phyloP scores from a whole-genome alignment of 2,888 invertebrate species.

The Tribolium freemani region DNA sequence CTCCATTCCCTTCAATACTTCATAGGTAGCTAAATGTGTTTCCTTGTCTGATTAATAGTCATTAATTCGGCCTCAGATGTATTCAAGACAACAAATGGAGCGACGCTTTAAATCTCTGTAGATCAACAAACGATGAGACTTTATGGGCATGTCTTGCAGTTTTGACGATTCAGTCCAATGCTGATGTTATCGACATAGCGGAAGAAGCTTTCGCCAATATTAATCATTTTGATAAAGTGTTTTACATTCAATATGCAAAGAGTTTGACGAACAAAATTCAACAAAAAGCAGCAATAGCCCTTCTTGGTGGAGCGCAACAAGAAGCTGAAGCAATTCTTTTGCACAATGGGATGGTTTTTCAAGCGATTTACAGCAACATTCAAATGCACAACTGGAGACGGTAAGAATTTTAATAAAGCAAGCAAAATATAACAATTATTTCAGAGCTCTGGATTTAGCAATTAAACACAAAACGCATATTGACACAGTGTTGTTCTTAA shows the following conservation, averaged over 20 bases:
- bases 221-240: slow-evolving; percentile 88
- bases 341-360: slow-evolving; percentile 76
- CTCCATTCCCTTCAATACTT: slow-evolving; percentile 77
- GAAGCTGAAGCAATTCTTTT: slow-evolving; percentile 82
- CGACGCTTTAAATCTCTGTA: slow-evolving; percentile 63
- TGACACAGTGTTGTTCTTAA: slow-evolving; percentile 79
- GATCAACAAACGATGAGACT: slow-evolving; percentile 71
- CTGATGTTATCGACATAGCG: slow-evolving; percentile 82
- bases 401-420: slow-evolving; percentile 63
- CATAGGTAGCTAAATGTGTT: slow-evolving; percentile 60
- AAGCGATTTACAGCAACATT: slow-evolving; percentile 81
- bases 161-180: slow-evolving; percentile 87
- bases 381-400: slow-evolving; percentile 82
- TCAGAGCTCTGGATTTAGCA: slow-evolving; percentile 81
- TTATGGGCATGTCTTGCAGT: slow-evolving; percentile 97
- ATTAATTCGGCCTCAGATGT: slow-evolving; percentile 68
- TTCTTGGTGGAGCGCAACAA: slow-evolving; percentile 77
- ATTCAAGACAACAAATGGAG: slow-evolving; percentile 84
- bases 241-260: slow-evolving; percentile 86
- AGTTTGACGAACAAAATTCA: slow-evolving; percentile 70
- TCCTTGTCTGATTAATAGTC: slow-evolving; percentile 50
- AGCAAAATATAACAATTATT: slow-evolving; percentile 33
- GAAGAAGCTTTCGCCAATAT: slow-evolving; percentile 96
- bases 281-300: slow-evolving; percentile 77
- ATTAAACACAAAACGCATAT: slow-evolving; percentile 80